Conservation (phyloP, 2,888 invertebrate species). For the Stenodema calcarata region DNA sequence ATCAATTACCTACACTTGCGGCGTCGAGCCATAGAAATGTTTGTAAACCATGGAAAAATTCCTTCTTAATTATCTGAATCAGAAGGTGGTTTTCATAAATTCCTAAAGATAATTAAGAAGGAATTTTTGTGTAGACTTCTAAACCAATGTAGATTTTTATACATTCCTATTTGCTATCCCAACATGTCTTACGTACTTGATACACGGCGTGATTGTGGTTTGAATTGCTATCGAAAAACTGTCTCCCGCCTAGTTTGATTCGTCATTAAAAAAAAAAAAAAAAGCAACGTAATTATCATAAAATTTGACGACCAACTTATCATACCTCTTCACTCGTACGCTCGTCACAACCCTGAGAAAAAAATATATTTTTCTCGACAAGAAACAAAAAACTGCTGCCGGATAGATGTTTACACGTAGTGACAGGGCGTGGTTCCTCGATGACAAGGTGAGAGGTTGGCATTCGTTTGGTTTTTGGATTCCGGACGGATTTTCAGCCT, state of each 20-base stretch:
- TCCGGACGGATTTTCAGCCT: neutral
- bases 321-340: neutral
- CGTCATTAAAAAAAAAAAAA: neutral
- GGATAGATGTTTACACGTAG: neutral
- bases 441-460: neutral
- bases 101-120: no score
- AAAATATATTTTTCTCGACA: neutral
- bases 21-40: no score
- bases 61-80: no score
- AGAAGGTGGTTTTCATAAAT: no score
- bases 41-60: no score
- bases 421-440: neutral
- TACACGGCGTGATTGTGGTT: neutral
- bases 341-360: neutral
- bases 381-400: neutral
- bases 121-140: no score
- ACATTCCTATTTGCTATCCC: neutral
- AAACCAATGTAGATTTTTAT: no score
- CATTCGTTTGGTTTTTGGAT: conserved; percentile 6
- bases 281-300: neutral
- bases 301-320: neutral
- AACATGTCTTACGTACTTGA: neutral
- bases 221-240: neutral
- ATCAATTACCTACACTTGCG: no score
- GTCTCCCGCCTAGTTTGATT: neutral